phyloP scores from a whole-genome alignment of 2,113 vertebrate genomes.

The Odocoileus virginianus region DNA sequence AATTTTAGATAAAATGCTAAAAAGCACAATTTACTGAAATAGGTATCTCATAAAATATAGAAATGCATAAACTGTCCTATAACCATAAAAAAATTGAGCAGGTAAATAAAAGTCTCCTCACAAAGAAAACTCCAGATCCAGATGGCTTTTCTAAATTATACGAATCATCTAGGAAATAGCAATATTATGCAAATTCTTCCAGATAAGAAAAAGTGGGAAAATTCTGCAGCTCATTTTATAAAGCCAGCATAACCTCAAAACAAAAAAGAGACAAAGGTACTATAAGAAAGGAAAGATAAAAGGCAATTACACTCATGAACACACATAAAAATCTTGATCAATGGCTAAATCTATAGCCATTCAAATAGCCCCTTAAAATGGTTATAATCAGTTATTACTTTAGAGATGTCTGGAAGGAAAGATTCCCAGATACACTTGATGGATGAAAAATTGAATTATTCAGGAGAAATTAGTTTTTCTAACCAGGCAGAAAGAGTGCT shows the following conservation, averaged over 20 bases:
- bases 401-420: constrained; percentile 61
- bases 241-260: constrained; percentile 26
- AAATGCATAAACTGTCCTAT: not conserved
- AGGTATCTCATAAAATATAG: not conserved
- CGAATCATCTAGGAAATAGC: not conserved
- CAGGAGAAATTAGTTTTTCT: constrained; percentile 70
- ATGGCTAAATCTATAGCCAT: constrained; percentile 54
- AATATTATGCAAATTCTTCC: not conserved
- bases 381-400: constrained; percentile 63
- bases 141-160: not conserved
- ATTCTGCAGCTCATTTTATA: not conserved
- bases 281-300: not conserved
- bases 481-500: constrained; percentile 68
- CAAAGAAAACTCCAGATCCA: not conserved
- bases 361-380: constrained; percentile 55
- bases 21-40: not conserved
- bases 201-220: not conserved
- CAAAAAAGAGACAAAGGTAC: not conserved
- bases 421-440: constrained; percentile 42
- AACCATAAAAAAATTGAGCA: not conserved
- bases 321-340: not conserved
- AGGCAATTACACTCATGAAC: not conserved
- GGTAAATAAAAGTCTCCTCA: not conserved
- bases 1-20: constrained; percentile 10
- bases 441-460: constrained; percentile 28